These are phyloP conservation scores for Coreoperca whiteheadi DNA, from an alignment of 2,113 vertebrate genomes.

Conservation along the genomic window DNA sequence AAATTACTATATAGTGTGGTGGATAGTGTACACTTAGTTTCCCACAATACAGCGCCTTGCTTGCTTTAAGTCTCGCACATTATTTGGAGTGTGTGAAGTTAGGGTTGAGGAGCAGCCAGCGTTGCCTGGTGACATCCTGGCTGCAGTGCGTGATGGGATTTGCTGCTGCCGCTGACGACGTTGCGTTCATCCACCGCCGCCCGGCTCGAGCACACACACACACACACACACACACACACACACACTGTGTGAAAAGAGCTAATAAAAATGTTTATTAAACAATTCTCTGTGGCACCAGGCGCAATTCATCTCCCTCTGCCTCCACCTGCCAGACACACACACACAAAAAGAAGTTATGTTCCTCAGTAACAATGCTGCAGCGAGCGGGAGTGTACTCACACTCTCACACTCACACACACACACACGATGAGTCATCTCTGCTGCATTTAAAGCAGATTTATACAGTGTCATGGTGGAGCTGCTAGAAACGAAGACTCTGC, in stretches of 20 bases:
- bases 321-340: constrained; percentile 48
- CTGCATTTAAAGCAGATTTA: constrained; percentile 61
- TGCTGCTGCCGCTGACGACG: constrained; percentile 10
- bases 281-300: constrained; percentile 45
- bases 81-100: background rate
- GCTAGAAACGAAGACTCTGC: constrained; percentile 29
- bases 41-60: too few relatives aligned
- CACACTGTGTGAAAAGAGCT: constrained; percentile 43
- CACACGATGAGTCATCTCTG: constrained; percentile 60
- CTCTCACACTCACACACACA: constrained; percentile 36
- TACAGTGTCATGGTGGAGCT: constrained; percentile 42
- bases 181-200: background rate
- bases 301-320: constrained; percentile 62
- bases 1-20: background rate
- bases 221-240: too few relatives aligned
- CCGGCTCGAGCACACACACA: too few relatives aligned
- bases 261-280: constrained; percentile 75
- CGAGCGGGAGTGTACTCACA: background rate
- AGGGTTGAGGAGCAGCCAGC: background rate
- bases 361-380: constrained; percentile 27
- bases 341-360: background rate
- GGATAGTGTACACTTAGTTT: background rate
- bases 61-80: background rate
- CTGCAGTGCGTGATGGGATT: constrained; percentile 43
- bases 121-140: constrained; percentile 11